Evolutionary conservation across 2,888 invertebrate species (phyloP), one percentile per base, ranked within the genome.

Genomic region (Temnothorax rugatulus): DNA sequence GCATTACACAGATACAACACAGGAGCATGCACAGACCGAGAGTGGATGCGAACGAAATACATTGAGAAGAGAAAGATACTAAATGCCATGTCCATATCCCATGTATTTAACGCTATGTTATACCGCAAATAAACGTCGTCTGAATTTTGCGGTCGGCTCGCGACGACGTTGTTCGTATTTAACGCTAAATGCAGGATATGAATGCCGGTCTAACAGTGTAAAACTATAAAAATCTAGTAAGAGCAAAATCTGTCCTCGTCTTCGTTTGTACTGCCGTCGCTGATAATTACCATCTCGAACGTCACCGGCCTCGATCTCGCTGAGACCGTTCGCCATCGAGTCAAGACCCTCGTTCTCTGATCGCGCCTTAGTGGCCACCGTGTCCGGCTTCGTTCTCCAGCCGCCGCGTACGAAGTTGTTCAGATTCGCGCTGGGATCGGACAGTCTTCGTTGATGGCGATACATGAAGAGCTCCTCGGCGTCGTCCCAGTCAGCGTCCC

Each of bases 341-440:
- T 99, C 99, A 68, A 99, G 96, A 0, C 98, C 98, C 95, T 98
- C 99, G 94, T 98, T 98, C 95, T 99, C 99, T 47, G 99, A 99
- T 88, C 98, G 96, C 54, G 98, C 97, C 93, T 97, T 97, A 8
- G 96, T 95, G 15, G 95, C 95, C 13, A 93, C 94, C 4, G 93
- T 91, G 83, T 96, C 96, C 15, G 95, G 95, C 87, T 97, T 97
- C 82, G 97, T 96, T 92, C 97, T 96, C 98, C 98, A 97, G 44
- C 97, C 97, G 92, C 98, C 97, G 88, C 98, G 96, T 38, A 97
- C 97, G 95, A 97, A 98, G 94, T 97, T 97, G 94, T 97, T 97
- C 73, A 98, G 95, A 95, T 98, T 98, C 52, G 98, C 97, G 95
- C 98, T 98, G 1, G 99, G 99, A 95, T 99, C 99, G 94, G 99